Evolutionary conservation across 2,797 vertebrate genomes (phyloP).

Genomic region (Pangasius mekongensis): DNA sequence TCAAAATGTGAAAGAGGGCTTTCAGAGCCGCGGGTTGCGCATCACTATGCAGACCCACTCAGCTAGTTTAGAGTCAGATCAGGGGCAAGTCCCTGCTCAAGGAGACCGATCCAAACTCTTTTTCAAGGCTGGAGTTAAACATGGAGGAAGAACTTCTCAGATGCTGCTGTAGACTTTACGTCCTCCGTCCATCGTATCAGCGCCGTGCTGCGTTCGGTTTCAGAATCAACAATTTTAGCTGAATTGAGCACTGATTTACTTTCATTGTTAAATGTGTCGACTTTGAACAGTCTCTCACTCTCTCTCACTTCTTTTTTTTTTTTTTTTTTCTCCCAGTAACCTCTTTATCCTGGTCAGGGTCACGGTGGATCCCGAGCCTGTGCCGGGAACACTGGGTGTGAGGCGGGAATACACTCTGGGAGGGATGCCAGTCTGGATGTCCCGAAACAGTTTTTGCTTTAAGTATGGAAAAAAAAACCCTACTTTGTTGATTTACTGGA

Average conservation of each 20-base stretch:
- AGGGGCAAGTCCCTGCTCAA: background rate
- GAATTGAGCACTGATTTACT: background rate
- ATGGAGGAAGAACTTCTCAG: background rate
- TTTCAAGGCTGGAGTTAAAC: background rate
- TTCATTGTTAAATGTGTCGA: background rate
- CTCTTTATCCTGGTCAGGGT: background rate
- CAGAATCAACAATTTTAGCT: background rate
- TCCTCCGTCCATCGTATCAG: background rate
- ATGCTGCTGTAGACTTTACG: background rate
- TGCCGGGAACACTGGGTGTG: background rate
- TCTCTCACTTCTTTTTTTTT: background rate
- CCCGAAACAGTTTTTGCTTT: background rate
- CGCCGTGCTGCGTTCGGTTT: background rate
- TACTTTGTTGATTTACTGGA: background rate
- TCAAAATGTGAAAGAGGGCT: background rate
- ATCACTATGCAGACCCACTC: background rate
- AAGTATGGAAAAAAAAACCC: no score
- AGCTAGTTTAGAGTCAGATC: background rate
- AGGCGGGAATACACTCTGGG: background rate
- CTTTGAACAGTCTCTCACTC: background rate
- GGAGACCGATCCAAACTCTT: background rate
- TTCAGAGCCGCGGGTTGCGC: background rate
- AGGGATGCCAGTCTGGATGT: background rate
- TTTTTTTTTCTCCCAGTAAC: background rate
- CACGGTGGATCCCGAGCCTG: background rate